Conservation (phyloP, 2,888 invertebrate genomes). For the Ligdia adustata region DNA sequence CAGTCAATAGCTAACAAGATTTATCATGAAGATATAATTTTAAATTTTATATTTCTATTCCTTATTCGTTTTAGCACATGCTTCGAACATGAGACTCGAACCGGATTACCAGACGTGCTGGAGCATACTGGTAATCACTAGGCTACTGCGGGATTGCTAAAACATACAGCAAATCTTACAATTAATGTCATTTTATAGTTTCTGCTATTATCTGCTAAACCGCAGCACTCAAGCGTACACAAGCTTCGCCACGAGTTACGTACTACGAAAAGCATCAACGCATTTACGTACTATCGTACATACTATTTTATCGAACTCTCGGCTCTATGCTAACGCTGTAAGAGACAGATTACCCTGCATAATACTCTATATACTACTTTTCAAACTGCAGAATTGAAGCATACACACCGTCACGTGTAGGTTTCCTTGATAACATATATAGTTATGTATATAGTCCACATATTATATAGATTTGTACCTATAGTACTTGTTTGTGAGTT, state of each 20-base stretch:
- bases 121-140: too few species aligned
- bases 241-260: slow-evolving; percentile 14
- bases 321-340: slow-evolving; percentile 10
- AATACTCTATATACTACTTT: not conserved
- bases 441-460: slow-evolving; percentile 1
- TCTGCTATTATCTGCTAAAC: slow-evolving; percentile 13
- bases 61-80: too few species aligned
- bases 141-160: too few species aligned
- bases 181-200: slow-evolving; percentile 1
- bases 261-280: not conserved
- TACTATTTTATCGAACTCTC: not conserved
- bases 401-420: slow-evolving; percentile 17
- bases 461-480: too few species aligned
- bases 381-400: not conserved
- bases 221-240: slow-evolving; percentile 8
- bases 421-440: slow-evolving; percentile 10
- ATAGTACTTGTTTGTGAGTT: slow-evolving; percentile 9
- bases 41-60: too few species aligned
- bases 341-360: slow-evolving; percentile 1
- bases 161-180: too few species aligned
- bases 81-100: too few species aligned
- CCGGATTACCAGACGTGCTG: too few species aligned
- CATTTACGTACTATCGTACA: slow-evolving; percentile 2
- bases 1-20: too few species aligned
- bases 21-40: too few species aligned